Evolutionary conservation across 2,113 vertebrate species (phyloP), one percentile per base, ranked within the genome.

Genomic region (Clarias batrachus): DNA sequence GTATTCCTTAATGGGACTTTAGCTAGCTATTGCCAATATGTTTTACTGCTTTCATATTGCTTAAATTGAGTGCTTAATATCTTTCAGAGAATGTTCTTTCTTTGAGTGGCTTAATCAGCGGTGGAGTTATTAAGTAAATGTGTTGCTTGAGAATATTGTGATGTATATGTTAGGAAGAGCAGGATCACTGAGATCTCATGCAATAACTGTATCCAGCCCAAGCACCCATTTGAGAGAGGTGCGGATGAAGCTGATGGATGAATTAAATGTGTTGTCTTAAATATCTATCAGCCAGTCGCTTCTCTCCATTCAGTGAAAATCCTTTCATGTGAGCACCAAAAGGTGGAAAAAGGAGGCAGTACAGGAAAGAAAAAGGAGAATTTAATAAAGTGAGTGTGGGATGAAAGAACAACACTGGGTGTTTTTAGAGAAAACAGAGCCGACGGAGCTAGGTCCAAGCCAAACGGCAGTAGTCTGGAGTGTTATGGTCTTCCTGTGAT

Each of bases 371-470:
- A 71, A 81, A 37, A 70, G 87, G 86, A 73, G 85, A 80, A 88
- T 88, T 91, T 90, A 91, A 91, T 90, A 89, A 91, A 90, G 82
- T 89, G 85, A 86, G 92, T 91, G 81, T 91, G 89, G 90, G 87
- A 86, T 89, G 66, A 89, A 92, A 90, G 81, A 92, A 90, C 85
- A 90, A 87, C 89, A 57, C 25, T 59, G 65, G 63, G 84, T 90
- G 90, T 90, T 93, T 92, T 81, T 87, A 91, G 91, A 93, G 89
- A 92, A 93, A 92, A 91, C 90, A 91, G 86, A 82, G 82, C 90
- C 89, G 88, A 86, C 71, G 89, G 87, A 82, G 89, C 70, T 70
- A 33, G 17, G 48, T 90, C 90, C 89, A 89, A 88, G 87, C 86
- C 88, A 90, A 91, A 89, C 84, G 83, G 85, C 80, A 83, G 56